Percentiles rank a stretch among this genome's conserved stretches.
Conservation (phyloP, 2,888 invertebrate genomes). For the Acleris literana region DNA sequence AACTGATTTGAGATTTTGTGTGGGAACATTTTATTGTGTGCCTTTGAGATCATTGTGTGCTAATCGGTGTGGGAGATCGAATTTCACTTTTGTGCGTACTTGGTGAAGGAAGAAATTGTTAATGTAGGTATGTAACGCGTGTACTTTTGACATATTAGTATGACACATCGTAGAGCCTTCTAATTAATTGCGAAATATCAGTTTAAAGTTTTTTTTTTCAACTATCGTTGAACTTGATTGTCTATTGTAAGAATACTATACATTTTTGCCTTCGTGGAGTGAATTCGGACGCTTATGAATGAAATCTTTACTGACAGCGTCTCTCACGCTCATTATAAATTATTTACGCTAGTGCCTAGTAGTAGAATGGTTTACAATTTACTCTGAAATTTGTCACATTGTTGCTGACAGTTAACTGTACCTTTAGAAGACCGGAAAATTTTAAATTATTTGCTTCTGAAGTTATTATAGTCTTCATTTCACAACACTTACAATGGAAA, state of each 20-base stretch:
- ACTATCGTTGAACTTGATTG: constrained; percentile 20
- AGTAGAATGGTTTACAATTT: constrained; percentile 32
- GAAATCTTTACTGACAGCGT: constrained; percentile 22
- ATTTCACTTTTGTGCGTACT: constrained; percentile 68
- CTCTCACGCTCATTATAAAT: constrained; percentile 33
- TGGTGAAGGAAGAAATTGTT: constrained; percentile 42
- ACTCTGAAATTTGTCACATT: constrained; percentile 31
- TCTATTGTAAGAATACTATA: constrained; percentile 22
- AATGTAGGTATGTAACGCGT: constrained; percentile 39
- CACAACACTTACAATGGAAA: neutral
- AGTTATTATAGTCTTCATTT: constrained; percentile 10
- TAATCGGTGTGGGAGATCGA: constrained; percentile 70
- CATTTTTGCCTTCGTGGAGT: constrained; percentile 18
- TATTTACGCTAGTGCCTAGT: constrained; percentile 20
- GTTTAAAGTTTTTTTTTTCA: neutral
- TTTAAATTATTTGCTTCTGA: constrained; percentile 15
- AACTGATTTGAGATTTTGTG: constrained; percentile 57
- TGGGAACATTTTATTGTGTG: constrained; percentile 66
- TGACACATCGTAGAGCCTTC: neutral
- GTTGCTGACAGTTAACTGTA: constrained; percentile 27
- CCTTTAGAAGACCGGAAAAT: constrained; percentile 25
- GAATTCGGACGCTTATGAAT: constrained; percentile 32
- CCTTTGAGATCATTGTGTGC: constrained; percentile 59
- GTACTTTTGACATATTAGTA: constrained; percentile 1
- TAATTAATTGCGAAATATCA: too few relatives aligned